Conservation (phyloP, 37 sponge, comb jelly and placozoan genomes). For the Ianthella basta region DNA sequence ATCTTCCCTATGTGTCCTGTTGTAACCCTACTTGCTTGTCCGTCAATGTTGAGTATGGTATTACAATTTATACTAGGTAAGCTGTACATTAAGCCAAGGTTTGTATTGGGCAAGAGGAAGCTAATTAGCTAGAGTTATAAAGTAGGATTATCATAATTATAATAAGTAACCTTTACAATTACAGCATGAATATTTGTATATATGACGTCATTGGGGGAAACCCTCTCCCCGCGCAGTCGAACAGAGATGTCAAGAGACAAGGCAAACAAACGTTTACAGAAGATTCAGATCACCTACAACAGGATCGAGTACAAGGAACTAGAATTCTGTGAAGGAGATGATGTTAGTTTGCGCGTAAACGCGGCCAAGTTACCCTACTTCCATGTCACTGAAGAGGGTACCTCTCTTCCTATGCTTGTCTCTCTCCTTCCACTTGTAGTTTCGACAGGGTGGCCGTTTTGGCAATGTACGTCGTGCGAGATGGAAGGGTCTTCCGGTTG, state of each 20-base stretch:
- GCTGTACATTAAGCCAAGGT: too few species aligned
- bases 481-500: conserved; percentile 60
- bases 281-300: conserved; percentile 38
- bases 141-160: too few species aligned
- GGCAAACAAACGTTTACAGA: neutral
- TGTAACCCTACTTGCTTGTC: too few species aligned
- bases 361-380: neutral
- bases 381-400: neutral
- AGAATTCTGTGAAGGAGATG: conserved; percentile 50
- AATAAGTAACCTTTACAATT: too few species aligned
- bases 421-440: conserved; percentile 20
- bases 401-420: neutral
- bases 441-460: conserved; percentile 57
- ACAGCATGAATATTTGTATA: too few species aligned
- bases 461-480: conserved; percentile 63
- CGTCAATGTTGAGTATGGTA: too few species aligned
- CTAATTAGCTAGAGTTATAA: too few species aligned
- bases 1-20: too few species aligned
- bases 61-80: too few species aligned
- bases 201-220: neutral
- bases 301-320: conserved; percentile 40
- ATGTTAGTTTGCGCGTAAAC: conserved; percentile 2
- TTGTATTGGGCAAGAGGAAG: too few species aligned
- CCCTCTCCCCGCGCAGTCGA: too few species aligned
- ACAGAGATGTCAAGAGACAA: conserved; percentile 1